Percentiles rank a stretch among this genome's conserved stretches.
These are phyloP conservation scores for Aplocera efformata DNA, from an alignment of 2,888 invertebrate genomes.

Conservation along the genomic window DNA sequence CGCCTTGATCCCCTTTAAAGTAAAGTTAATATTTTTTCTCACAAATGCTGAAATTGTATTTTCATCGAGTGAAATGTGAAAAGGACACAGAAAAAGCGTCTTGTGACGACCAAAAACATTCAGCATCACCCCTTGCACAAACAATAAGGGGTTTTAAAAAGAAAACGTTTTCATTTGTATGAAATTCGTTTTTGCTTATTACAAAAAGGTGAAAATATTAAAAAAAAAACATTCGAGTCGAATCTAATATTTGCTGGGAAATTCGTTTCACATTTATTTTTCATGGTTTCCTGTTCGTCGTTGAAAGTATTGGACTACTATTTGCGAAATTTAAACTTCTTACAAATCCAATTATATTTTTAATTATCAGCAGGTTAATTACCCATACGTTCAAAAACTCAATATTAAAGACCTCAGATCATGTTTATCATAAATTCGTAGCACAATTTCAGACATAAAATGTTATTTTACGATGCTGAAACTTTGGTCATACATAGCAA, in stretches of 20 bases:
- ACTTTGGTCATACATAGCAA: slow-evolving; percentile 23
- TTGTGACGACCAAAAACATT: slow-evolving; percentile 35
- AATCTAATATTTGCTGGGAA: slow-evolving; percentile 10
- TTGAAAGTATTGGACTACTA: background rate
- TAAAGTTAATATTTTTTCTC: background rate
- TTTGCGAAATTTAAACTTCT: slow-evolving; percentile 1
- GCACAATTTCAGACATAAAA: slow-evolving; percentile 20
- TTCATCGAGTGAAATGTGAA: slow-evolving; percentile 5
- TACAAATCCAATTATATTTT: background rate
- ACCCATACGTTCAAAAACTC: too few species aligned
- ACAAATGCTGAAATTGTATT: background rate
- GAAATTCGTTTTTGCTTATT: slow-evolving; percentile 36
- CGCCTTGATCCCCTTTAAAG: too few species aligned
- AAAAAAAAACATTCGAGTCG: slow-evolving; percentile 18
- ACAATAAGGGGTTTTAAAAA: slow-evolving; percentile 45
- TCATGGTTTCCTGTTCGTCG: slow-evolving; percentile 2
- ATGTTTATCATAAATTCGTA: slow-evolving; percentile 14
- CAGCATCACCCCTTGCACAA: slow-evolving; percentile 35
- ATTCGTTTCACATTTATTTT: slow-evolving; percentile 6
- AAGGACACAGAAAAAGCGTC: slow-evolving; percentile 29
- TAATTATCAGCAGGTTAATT: too few species aligned
- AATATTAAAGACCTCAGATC: background rate
- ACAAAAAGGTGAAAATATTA: slow-evolving; percentile 34
- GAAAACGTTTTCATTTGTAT: slow-evolving; percentile 50
- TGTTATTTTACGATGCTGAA: slow-evolving; percentile 23